A percentile compares a stretch with the other conserved stretches of the same genome.
These are phyloP conservation scores for Aegotheles bennettii DNA, from an alignment of 2,113 vertebrate species.

Conservation along the genomic window DNA sequence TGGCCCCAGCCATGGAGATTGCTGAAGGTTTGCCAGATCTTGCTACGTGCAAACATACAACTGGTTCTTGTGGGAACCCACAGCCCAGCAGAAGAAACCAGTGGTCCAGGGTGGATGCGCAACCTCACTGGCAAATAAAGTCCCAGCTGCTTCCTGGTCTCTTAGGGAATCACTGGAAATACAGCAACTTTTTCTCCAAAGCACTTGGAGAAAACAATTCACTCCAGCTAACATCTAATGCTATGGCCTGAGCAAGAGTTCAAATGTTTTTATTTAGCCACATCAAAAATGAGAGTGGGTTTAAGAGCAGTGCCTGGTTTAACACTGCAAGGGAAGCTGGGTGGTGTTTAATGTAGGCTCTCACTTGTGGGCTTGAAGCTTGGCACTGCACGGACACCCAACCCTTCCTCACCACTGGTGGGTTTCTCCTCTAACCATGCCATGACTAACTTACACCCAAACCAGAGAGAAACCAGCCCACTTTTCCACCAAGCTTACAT, in stretches of 20 bases:
- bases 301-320: background rate
- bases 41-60: background rate
- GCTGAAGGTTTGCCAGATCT: background rate
- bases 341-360: background rate
- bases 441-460: accelerated
- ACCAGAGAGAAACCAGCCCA: background rate
- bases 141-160: background rate
- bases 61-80: background rate
- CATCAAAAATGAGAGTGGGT: accelerated
- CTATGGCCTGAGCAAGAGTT: background rate
- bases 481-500: background rate
- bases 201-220: background rate
- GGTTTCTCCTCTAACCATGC: background rate
- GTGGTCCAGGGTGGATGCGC: background rate
- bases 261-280: background rate
- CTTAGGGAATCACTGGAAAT: background rate
- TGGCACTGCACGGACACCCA: too few relatives aligned
- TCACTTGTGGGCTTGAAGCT: background rate
- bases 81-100: background rate
- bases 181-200: background rate
- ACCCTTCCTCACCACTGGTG: background rate
- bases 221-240: background rate
- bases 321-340: background rate
- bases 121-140: background rate
- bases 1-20: background rate